A percentile compares a stretch with the other conserved stretches of the same genome.
Conservation (phyloP, 1,140 invertebrate genomes). For the Artemia franciscana region DNA sequence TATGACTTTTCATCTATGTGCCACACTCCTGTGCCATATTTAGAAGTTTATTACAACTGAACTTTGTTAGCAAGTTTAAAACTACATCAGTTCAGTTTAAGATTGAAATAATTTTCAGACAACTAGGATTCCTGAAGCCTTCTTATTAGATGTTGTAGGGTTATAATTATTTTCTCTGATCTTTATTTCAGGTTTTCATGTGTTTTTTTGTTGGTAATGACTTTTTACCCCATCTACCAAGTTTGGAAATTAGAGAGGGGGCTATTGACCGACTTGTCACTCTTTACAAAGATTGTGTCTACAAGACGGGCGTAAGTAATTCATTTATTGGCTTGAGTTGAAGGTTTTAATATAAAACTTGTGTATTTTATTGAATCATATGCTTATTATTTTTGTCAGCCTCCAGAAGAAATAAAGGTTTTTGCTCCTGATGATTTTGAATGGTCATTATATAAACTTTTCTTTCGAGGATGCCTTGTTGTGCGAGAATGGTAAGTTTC, state of each 20-base stretch:
- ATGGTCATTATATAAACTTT: too few relatives aligned
- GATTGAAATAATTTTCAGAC: too few relatives aligned
- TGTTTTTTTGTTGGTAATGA: slow-evolving; percentile 99
- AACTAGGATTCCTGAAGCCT: too few relatives aligned
- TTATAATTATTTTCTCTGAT: too few relatives aligned
- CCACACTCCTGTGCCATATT: too few relatives aligned
- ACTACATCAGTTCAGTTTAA: too few relatives aligned
- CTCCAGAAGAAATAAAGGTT: not conserved
- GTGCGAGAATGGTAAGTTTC: too few relatives aligned
- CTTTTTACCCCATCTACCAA: slow-evolving; percentile 94
- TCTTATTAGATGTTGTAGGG: too few relatives aligned
- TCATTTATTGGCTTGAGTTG: not conserved
- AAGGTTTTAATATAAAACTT: not conserved
- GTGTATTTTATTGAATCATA: slow-evolving; percentile 19
- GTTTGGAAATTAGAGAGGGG: slow-evolving; percentile 89
- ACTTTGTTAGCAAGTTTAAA: too few relatives aligned
- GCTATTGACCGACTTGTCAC: slow-evolving; percentile 85
- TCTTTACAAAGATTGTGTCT: slow-evolving; percentile 85
- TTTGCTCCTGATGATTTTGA: not conserved
- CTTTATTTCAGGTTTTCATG: slow-evolving; percentile 49
- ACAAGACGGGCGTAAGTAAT: slow-evolving; percentile 55
- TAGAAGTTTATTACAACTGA: too few relatives aligned
- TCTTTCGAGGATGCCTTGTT: too few relatives aligned
- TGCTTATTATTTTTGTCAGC: slow-evolving; percentile 1
- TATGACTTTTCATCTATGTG: too few relatives aligned